Evolutionary conservation across 2,797 vertebrate genomes (phyloP), one percentile per base, ranked within the genome.

Genomic region (Agapornis canus): DNA sequence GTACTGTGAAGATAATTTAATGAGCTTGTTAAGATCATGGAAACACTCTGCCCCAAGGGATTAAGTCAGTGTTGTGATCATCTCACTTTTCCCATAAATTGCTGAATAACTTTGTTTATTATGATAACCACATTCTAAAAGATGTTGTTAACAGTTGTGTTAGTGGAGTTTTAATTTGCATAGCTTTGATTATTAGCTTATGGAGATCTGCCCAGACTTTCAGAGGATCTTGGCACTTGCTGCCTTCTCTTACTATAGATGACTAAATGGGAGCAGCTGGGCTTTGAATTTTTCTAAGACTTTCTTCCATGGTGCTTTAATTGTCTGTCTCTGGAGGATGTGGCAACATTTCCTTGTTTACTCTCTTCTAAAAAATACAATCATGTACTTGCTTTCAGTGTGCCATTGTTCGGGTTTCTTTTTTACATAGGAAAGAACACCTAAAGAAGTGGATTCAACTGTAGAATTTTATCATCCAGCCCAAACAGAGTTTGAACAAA

Each of bases 381-480:
- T 56, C 0, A 12, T 13, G 7, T 79, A 23, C 16, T 84, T 82
- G 13, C 27, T 65, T 82, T 78, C 43, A 65, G 68, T 69, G 14
- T 84, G 35, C 25, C 54, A 35, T 90, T 82, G 10, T 91, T 95
- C 3, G 17, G 57, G 47, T 85, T 35, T 66, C 42, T 94, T 87
- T 82, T 82, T 80, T 82, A 35, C n/a, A 49, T 73, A 98, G 98
- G 97, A 97, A 81, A 98, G 96, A 94, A 31, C 94, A 45, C 89
- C 95, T 66, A 97, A 89, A 86, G 97, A 97, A 61, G 86, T 88
- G 18, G 97, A 99, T 65, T 97, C 98, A 92, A 97, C 98, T 51
- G 82, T 98, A 90, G 98, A 98, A 66, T 99, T 98, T 40, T 98
- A 97, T 87, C 98, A 98, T 95, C 99, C 98, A 87, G 98, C 98